Percentiles rank a stretch among this genome's conserved stretches.
Evolutionary conservation across 2,888 invertebrate genomes (phyloP).

Genomic region (Stenoptilia bipunctidactyla): DNA sequence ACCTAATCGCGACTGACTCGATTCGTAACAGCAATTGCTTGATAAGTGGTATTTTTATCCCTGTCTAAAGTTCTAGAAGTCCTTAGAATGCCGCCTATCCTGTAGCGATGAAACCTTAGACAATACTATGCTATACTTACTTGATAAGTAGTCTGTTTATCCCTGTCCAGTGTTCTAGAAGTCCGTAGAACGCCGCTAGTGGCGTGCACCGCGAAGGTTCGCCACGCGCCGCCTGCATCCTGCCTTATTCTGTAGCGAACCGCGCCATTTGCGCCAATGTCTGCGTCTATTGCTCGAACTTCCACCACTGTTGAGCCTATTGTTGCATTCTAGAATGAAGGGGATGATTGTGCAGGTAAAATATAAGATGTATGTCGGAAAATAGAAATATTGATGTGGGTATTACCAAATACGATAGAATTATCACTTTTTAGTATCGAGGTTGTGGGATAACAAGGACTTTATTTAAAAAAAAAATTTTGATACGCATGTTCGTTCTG

Average conservation of each 20-base stretch:
- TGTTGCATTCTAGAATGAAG: conserved; percentile 81
- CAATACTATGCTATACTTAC: too few species aligned
- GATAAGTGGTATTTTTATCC: conserved; percentile 87
- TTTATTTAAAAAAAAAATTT: too few species aligned
- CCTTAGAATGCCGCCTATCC: conserved; percentile 81
- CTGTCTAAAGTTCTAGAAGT: conserved; percentile 81
- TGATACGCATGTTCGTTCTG: too few species aligned
- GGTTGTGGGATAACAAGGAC: too few species aligned
- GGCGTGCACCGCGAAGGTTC: conserved; percentile 84
- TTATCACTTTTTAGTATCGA: too few species aligned
- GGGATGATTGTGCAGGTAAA: too few species aligned
- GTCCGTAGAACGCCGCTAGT: conserved; percentile 83
- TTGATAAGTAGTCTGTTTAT: conserved; percentile 89
- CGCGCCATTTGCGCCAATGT: conserved; percentile 91
- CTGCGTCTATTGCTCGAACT: conserved; percentile 88
- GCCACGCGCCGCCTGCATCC: conserved; percentile 86
- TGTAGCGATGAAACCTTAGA: too few species aligned
- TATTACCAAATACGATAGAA: too few species aligned
- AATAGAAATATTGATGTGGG: too few species aligned
- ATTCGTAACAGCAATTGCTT: too few species aligned
- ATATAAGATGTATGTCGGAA: too few species aligned
- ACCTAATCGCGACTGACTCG: too few species aligned
- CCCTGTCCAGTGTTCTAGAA: conserved; percentile 80
- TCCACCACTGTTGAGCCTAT: conserved; percentile 84
- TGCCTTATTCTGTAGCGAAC: conserved; percentile 85